Conservation (phyloP, 2,888 invertebrate genomes). For the Plagodis dolabraria region DNA sequence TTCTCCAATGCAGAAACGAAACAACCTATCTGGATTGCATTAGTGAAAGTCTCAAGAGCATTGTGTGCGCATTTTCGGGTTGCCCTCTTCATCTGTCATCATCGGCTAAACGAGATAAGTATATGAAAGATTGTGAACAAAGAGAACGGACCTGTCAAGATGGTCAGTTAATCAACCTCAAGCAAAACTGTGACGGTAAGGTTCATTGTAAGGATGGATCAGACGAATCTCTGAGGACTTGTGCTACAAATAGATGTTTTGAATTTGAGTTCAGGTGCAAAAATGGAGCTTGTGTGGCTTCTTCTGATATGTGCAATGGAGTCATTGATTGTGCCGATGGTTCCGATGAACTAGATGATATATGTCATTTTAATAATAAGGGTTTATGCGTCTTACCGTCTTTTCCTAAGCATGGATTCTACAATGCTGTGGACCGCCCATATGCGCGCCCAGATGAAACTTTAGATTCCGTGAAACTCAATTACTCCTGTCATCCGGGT, state of each 20-base stretch:
- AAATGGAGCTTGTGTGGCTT: constrained; percentile 25
- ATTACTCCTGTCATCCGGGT: constrained; percentile 20
- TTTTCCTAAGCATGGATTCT: constrained; percentile 22
- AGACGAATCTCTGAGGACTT: constrained; percentile 23
- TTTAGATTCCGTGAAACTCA: constrained; percentile 15
- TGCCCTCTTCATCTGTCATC: constrained; percentile 1
- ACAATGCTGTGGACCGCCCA: constrained; percentile 10
- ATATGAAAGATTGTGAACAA: constrained; percentile 12
- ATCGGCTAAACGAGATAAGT: not conserved
- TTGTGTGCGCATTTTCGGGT: constrained; percentile 3
- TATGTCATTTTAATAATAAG: constrained; percentile 16
- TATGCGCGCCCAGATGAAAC: constrained; percentile 18
- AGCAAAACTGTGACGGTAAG: constrained; percentile 18
- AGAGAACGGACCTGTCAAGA: constrained; percentile 21
- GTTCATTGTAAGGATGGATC: constrained; percentile 28
- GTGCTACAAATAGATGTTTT: constrained; percentile 19
- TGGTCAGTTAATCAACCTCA: constrained; percentile 11
- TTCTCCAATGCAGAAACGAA: constrained; percentile 27
- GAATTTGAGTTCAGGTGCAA: constrained; percentile 20
- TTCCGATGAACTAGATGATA: constrained; percentile 15
- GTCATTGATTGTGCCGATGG: constrained; percentile 20
- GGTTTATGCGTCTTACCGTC: constrained; percentile 24
- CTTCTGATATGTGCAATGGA: constrained; percentile 17
- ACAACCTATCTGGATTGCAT: constrained; percentile 12
- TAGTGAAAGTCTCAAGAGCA: constrained; percentile 3